Evolutionary conservation across 2,888 invertebrate genomes (phyloP).

Genomic region (Coronaproctus castanopsis): DNA sequence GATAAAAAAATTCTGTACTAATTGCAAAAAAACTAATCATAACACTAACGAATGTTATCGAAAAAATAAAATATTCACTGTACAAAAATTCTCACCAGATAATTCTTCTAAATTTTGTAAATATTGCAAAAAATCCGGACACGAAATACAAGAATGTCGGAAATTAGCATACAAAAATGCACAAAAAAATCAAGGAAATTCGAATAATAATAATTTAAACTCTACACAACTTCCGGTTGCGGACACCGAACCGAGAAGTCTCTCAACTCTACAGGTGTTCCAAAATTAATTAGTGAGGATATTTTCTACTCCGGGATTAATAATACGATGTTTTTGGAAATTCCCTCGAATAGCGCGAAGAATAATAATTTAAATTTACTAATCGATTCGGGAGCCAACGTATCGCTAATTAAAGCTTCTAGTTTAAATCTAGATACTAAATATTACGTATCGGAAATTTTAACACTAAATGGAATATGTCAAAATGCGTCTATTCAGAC

Average conservation of each 20-base stretch:
- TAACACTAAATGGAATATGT: not conserved
- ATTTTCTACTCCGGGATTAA: not conserved
- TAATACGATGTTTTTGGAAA: not conserved
- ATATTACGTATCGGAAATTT: not conserved
- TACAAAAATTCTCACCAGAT: not conserved
- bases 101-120: not conserved
- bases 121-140: not conserved
- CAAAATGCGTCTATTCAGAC: not conserved
- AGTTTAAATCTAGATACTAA: not conserved
- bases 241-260: not conserved
- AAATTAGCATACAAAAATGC: conserved; percentile 1
- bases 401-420: not conserved
- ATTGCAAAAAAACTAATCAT: not conserved
- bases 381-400: not conserved
- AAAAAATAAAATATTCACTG: not conserved
- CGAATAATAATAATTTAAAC: too few relatives aligned
- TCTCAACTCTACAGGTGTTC: too few relatives aligned
- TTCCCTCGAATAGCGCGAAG: not conserved
- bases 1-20: not conserved
- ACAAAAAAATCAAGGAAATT: too few relatives aligned
- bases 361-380: not conserved
- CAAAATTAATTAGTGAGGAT: too few relatives aligned
- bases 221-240: not conserved
- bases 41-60: not conserved
- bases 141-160: not conserved